phyloP scores from a whole-genome alignment of 2,113 vertebrate genomes.

The Cavia porcellus region DNA sequence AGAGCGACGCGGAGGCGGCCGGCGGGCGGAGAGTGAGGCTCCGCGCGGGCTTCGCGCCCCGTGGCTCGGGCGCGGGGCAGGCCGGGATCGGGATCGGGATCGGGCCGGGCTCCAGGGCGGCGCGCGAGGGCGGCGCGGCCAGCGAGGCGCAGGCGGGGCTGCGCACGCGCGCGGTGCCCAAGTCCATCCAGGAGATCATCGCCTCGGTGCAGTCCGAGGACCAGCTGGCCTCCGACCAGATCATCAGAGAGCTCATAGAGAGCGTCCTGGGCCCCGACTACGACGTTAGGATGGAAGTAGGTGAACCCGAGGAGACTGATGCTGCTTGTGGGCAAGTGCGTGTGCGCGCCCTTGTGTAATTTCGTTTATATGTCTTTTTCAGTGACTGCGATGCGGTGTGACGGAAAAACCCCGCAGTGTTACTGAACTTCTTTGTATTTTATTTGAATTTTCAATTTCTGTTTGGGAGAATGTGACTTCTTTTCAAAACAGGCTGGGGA shows the following conservation, averaged over 20 bases:
- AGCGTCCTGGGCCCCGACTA: slow-evolving; percentile 88
- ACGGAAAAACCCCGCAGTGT: slow-evolving; percentile 63
- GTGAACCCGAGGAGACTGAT: slow-evolving; percentile 79
- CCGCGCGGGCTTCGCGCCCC: accelerated
- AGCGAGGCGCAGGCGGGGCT: slow-evolving; percentile 53
- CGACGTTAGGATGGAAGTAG: slow-evolving; percentile 85
- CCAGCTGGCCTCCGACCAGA: slow-evolving; percentile 83
- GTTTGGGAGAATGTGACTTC: not conserved
- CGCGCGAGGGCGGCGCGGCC: slow-evolving; percentile 42
- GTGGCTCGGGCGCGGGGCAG: not conserved
- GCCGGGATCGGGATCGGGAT: slow-evolving; percentile 56
- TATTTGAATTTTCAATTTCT: slow-evolving; percentile 43
- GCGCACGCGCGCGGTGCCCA: slow-evolving; percentile 73
- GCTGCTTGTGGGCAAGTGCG: slow-evolving; percentile 65
- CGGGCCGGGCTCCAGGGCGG: slow-evolving; percentile 57
- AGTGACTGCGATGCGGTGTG: slow-evolving; percentile 57
- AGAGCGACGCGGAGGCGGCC: not conserved
- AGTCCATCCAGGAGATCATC: slow-evolving; percentile 88
- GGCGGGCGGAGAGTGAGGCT: not conserved
- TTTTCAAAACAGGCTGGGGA: slow-evolving; percentile 21
- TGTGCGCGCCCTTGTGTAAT: not conserved
- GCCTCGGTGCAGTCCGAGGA: slow-evolving; percentile 86
- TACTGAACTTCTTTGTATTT: slow-evolving; percentile 12
- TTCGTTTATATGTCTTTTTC: not conserved
- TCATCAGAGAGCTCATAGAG: slow-evolving; percentile 87